Base-by-base conservation (phyloP, 2,797 vertebrate species). In the Oryzias dopingdopingensis region DNA sequence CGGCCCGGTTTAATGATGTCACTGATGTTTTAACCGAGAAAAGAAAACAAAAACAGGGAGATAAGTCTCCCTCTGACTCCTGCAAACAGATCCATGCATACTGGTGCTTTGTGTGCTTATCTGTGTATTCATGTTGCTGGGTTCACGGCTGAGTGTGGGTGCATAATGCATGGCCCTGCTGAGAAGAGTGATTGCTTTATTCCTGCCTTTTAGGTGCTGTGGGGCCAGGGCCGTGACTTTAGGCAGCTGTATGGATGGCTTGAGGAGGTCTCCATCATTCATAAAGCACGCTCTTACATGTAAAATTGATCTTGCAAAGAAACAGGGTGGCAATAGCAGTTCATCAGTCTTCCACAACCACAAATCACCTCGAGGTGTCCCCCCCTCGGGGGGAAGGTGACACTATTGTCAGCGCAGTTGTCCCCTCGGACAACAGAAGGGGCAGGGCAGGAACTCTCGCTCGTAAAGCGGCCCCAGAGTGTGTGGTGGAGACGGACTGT, bases 251-350 rank as follows among this genome's bases (percentile, higher is more conserved):
- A 90, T 91, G 89, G 87, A 91, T 91, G 88, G 74, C 81, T 89
- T 82, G 75, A 86, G 87, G 86, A 90, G 86, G 87, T 87, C 83
- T 91, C 87, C 87, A 90, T 91, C 89, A 89, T 91, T 91, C 89
- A 91, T 90, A 90, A 88, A 88, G 84, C 76, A n/a, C 66, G 82
- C 84, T 88, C 84, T 83, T 87, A 88, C 86, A 87, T 88, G 84
- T 86, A 87, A 80, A 90, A 90, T 89, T 90, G 89, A 90, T 91
- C 88, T 89, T 41, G 83, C 83, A 88, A 88, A 91, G 89, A 86
- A 87, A 81, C 86, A 78, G 85, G 89, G 87, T 87, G 89, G 90
- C 87, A 87, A 89, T 79, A 85, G 85, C 81, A 84, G 83, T 90
- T 91, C 86, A 91, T 91, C 89, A 91, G 88, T 88, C 83, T 88